Percentiles rank a stretch among this genome's conserved stretches.
Evolutionary conservation across 1,140 invertebrate genomes (phyloP).

Genomic region (Aethina tumida): DNA sequence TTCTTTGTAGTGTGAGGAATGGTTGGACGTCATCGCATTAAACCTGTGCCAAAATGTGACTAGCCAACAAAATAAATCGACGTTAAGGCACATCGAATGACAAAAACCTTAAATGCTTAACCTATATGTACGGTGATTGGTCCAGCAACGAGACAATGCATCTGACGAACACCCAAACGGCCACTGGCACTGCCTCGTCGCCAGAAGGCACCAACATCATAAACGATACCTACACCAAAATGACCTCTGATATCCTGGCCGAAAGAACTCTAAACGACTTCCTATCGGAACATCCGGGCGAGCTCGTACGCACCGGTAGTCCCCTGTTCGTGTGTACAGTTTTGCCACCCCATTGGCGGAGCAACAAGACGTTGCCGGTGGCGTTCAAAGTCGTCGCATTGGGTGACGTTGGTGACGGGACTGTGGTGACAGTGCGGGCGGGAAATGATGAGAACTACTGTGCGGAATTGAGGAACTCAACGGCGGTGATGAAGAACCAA

Average conservation of each 20-base stretch:
- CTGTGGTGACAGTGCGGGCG: slow-evolving; percentile 87
- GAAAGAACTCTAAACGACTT: slow-evolving; percentile 83
- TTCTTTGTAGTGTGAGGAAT: not conserved
- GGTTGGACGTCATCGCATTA: slow-evolving; percentile 3
- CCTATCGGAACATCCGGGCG: slow-evolving; percentile 82
- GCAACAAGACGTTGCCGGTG: slow-evolving; percentile 93
- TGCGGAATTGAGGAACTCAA: slow-evolving; percentile 86
- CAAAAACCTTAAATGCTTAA: not conserved
- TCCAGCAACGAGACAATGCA: slow-evolving; percentile 41
- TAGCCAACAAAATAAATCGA: slow-evolving; percentile 5
- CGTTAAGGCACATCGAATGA: not conserved
- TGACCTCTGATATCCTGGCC: slow-evolving; percentile 78
- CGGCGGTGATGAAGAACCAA: slow-evolving; percentile 94
- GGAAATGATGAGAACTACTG: slow-evolving; percentile 98
- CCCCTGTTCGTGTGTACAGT: slow-evolving; percentile 87
- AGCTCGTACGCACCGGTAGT: slow-evolving; percentile 87
- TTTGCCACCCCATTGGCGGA: slow-evolving; percentile 88
- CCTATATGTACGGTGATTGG: slow-evolving; percentile 22
- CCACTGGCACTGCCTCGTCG: slow-evolving; percentile 42
- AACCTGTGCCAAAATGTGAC: slow-evolving; percentile 8
- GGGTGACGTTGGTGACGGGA: slow-evolving; percentile 89
- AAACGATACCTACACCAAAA: slow-evolving; percentile 77
- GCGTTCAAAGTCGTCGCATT: slow-evolving; percentile 90
- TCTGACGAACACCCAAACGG: slow-evolving; percentile 36
- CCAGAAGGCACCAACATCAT: slow-evolving; percentile 47